Evolutionary conservation across 2,113 vertebrate genomes (phyloP), one percentile per base, ranked within the genome.

Genomic region (Toxotes chatareus): DNA sequence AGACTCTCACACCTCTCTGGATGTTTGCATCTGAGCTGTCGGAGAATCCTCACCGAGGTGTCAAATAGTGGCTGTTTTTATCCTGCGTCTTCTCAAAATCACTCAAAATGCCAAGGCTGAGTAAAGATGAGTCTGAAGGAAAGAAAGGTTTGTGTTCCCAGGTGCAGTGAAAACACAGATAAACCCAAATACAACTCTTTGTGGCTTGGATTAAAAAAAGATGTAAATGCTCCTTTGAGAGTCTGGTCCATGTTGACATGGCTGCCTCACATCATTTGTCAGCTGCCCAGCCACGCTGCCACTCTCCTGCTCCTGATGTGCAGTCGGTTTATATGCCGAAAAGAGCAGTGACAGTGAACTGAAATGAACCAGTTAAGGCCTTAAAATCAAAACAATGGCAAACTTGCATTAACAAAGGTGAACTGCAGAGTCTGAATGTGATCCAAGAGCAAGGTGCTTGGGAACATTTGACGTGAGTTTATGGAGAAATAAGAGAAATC

Each of bases 31-130:
- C 61, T 42, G 40, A 42, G 66, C 80, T 34, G 61, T 66, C 44
- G 14, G 59, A 73, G 72, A 89, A 85, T 65, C 73, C 74, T 75
- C 76, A 73, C 23, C 12, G 57, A 65, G 8, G 64, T 87, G 83
- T 73, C 61, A 82, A 80, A 88, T 80, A 88, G 71, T 76, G 79
- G 57, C 36, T 32, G 34, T 40, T 34, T 74, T 31, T 68, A 42
- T 40, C 14, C 14, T 1, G 21, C 3, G 8, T 31, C 3, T 40
- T 10, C 38, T 44, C 34, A 47, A 40, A 49, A 16, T 5, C 3
- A 3, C 13, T 47, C 17, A 12, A 53, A 65, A 64, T 62, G 63
- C 46, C 17, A 55, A 34, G 7, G 46, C 60, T 63, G 47, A 34
- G 23, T 47, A 44, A 36, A 42, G 3, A 19, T 53, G 3, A 49